Conservation (phyloP, 2,888 invertebrate genomes). For the Andrena marginata region DNA sequence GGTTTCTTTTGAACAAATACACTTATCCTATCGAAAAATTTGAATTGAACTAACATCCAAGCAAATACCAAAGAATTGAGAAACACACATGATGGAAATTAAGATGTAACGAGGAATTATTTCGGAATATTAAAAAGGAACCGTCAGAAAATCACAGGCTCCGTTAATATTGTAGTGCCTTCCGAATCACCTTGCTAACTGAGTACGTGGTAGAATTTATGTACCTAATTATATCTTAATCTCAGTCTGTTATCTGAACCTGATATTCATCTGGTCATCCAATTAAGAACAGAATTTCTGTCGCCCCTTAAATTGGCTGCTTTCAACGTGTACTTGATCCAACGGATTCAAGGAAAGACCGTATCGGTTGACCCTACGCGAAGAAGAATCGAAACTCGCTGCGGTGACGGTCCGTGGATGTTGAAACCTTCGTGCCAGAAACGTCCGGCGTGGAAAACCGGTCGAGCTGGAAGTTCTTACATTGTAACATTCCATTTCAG, state of each 20-base stretch:
- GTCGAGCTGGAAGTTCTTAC: slow-evolving; percentile 64
- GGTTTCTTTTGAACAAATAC: too few species aligned
- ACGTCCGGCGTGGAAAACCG: slow-evolving; percentile 62
- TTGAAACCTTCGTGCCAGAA: slow-evolving; percentile 52
- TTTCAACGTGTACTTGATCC: background rate
- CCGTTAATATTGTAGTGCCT: too few species aligned
- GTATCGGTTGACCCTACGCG: slow-evolving; percentile 10
- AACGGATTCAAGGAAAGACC: background rate
- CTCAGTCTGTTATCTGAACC: background rate
- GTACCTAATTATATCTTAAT: background rate
- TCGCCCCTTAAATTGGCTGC: background rate
- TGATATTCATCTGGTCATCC: background rate
- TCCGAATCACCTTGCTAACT: background rate
- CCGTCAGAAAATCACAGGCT: too few species aligned
- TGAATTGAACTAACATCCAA: background rate
- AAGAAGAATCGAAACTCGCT: slow-evolving; percentile 50
- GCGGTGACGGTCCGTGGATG: slow-evolving; percentile 51
- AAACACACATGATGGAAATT: background rate
- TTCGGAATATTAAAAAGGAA: too few species aligned
- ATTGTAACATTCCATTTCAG: slow-evolving; percentile 59
- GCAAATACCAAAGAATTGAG: background rate
- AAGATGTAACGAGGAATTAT: too few species aligned
- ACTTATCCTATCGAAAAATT: too few species aligned
- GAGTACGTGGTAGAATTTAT: background rate
- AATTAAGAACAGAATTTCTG: slow-evolving; percentile 1